Evolutionary conservation across 2,113 vertebrate species (phyloP).

Genomic region (Rhagologus leucostigma): DNA sequence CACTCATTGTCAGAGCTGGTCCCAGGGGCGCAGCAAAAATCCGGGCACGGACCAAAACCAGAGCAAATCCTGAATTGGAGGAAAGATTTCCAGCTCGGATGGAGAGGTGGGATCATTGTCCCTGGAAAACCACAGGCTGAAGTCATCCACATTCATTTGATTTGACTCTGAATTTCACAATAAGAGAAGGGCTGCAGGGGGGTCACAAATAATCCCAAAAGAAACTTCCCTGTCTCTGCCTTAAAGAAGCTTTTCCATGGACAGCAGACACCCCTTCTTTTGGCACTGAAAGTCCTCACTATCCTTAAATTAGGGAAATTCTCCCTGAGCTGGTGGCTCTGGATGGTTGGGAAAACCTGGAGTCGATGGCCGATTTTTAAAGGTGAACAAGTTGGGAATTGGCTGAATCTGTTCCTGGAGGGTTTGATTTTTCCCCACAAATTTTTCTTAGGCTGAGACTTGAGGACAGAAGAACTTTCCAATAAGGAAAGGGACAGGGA

Average conservation of each 20-base stretch:
- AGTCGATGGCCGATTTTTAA: neutral
- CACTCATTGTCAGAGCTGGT: neutral
- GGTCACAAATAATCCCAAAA: neutral
- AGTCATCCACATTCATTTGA: neutral
- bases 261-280: neutral
- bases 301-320: fast-evolving
- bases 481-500: neutral
- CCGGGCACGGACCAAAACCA: neutral
- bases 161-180: neutral
- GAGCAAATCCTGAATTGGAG: neutral
- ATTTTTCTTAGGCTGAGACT: neutral
- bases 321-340: neutral
- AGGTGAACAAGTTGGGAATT: neutral
- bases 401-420: neutral
- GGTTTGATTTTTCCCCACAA: neutral
- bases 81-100: neutral
- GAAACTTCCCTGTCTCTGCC: neutral
- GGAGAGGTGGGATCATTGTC: neutral
- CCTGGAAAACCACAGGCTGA: neutral
- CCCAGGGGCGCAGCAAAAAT: neutral
- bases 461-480: neutral
- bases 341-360: neutral
- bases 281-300: neutral
- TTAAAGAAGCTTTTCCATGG: neutral
- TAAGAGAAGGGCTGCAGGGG: neutral